These are phyloP conservation scores for Epiblema foenella DNA, from an alignment of 2,888 invertebrate species.

Conservation along the genomic window DNA sequence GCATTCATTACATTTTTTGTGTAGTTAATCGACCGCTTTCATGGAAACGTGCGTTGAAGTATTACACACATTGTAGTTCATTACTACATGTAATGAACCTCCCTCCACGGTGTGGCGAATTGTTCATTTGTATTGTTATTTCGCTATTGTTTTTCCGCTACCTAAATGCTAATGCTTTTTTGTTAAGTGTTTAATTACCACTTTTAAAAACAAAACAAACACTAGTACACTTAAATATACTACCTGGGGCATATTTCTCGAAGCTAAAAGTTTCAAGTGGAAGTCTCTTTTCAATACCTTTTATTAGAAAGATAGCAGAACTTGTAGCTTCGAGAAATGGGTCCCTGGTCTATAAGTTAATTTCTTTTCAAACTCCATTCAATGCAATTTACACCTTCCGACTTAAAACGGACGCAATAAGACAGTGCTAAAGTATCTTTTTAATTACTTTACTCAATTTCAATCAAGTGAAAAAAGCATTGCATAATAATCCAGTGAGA, in stretches of 20 bases:
- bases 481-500: not conserved
- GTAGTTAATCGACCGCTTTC: not conserved
- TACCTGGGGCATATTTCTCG: too few relatives aligned
- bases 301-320: too few relatives aligned
- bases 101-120: conserved; percentile 24
- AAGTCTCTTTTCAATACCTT: too few relatives aligned
- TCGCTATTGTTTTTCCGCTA: conserved; percentile 14
- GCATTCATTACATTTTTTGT: not conserved
- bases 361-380: not conserved
- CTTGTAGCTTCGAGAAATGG: too few relatives aligned
- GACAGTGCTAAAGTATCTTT: not conserved
- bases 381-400: too few relatives aligned
- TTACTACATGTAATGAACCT: conserved; percentile 30
- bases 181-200: not conserved
- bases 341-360: too few relatives aligned
- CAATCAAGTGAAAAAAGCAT: conserved; percentile 6
- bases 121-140: conserved; percentile 9
- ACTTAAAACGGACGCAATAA: not conserved
- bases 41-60: not conserved
- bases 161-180: conserved; percentile 17
- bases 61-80: conserved; percentile 6
- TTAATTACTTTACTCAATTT: conserved; percentile 8
- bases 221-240: not conserved
- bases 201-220: conserved; percentile 3
- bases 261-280: too few relatives aligned